phyloP scores from a whole-genome alignment of 2,113 vertebrate species.

The Istiophorus platypterus region DNA sequence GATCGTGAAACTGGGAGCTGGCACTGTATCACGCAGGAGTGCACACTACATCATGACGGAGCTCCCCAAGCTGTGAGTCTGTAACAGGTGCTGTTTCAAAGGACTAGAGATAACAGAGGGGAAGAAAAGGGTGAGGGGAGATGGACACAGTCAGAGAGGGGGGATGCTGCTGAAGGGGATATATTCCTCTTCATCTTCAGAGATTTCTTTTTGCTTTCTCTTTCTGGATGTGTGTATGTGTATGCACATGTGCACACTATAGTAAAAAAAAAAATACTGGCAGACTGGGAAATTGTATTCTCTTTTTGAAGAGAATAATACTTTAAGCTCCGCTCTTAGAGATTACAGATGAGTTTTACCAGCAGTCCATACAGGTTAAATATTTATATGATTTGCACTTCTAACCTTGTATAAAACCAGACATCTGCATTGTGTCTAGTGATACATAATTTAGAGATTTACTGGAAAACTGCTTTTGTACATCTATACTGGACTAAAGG shows the following conservation, averaged over 20 bases:
- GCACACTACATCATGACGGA: slow-evolving; percentile 63
- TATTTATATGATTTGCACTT: slow-evolving; percentile 48
- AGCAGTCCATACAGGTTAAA: slow-evolving; percentile 26
- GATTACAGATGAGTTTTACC: slow-evolving; percentile 21
- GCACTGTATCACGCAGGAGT: slow-evolving; percentile 52
- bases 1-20: slow-evolving; percentile 52
- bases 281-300: slow-evolving; percentile 33
- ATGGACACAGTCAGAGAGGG: slow-evolving; percentile 44
- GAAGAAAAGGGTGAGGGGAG: slow-evolving; percentile 43
- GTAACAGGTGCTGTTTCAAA: slow-evolving; percentile 84
- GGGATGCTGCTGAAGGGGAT: slow-evolving; percentile 49
- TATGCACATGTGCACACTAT: neutral
- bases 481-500: neutral
- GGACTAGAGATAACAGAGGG: slow-evolving; percentile 72
- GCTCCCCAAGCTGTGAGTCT: slow-evolving; percentile 66
- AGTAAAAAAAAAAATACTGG: neutral
- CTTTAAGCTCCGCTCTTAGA: slow-evolving; percentile 38
- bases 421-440: neutral
- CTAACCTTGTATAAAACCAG: neutral
- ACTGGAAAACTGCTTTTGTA: neutral
- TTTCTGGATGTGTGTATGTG: neutral
- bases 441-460: slow-evolving; percentile 34
- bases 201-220: slow-evolving; percentile 45
- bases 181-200: slow-evolving; percentile 71
- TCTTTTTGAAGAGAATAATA: slow-evolving; percentile 46